Evolutionary conservation across 1,140 invertebrate species (phyloP), one percentile per base, ranked within the genome.

Genomic region (Heterodera carotae): DNA sequence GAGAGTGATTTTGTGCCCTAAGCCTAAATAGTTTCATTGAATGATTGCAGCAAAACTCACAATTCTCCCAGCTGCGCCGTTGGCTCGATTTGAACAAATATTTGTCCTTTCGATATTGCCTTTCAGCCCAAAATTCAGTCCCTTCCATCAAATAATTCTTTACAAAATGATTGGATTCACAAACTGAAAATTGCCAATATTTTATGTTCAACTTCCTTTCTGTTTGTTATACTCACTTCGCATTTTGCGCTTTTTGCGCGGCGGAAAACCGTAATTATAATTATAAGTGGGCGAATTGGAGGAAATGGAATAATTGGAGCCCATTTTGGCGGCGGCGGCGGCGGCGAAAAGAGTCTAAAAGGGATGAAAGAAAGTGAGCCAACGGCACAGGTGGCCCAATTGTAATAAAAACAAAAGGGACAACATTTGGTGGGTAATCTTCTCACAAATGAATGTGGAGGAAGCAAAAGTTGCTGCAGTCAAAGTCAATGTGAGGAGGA

Each of bases 121-220:
- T 56, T n/a, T 74, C 72, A 29, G 72, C 59, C 72, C 72, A 74
- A 62, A 74, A 74, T 62, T 74, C 53, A 22, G 48, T 74, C 3
- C 72, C 72, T 62, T 74, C 72, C 36, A 74, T 74, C 64, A 74
- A 64, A 74, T 74, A 74, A 62, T 74, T 74, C 64, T 74, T 74
- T 10, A 66, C 64, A 33, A 74, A 74, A 34, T 74, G 72, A 62
- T 74, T 74, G 36, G 72, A 74, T 31, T 74, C 56, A 15, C 22
- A 62, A 29, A 12, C 33, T 56, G 25, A n/a, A 22, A 56, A 48
- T 4, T 39, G n/a, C 29, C 22, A 7, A 48, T 15, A 53, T 25
- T 43, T 22, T n/a, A 6, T 43, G 43, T 5, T 43, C 39, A 2
- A 22, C 18, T 70, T 70, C 5, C 27, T 22, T 36, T 22, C 27